Conservation (phyloP, 2,113 vertebrate species). For the Tachysurus fulvidraco region DNA sequence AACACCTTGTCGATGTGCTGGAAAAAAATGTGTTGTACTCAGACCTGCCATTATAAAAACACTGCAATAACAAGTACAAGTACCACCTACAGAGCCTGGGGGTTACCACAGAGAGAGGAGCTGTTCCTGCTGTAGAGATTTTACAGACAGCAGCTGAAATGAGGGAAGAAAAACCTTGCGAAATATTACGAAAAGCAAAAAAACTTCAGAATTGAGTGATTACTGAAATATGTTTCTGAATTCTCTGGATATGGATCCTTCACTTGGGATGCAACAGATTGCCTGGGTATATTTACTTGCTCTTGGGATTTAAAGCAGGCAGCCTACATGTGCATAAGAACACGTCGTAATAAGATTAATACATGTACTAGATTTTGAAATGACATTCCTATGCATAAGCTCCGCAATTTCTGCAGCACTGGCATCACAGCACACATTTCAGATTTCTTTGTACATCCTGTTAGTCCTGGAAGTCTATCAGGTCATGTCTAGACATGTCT, state of each 20-base stretch:
- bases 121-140: neutral
- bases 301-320: neutral
- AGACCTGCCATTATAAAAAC: neutral
- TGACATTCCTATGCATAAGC: neutral
- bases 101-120: neutral
- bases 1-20: conserved; percentile 99
- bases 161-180: neutral
- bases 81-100: neutral
- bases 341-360: neutral
- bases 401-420: neutral
- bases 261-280: neutral
- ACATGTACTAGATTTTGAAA: neutral
- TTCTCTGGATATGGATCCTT: neutral
- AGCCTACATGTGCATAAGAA: neutral
- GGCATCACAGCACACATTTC: neutral
- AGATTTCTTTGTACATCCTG: neutral
- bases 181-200: neutral
- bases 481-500: neutral
- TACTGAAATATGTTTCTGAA: neutral
- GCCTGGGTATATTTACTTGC: neutral
- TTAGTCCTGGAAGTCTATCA: neutral
- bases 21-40: neutral
- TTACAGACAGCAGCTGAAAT: neutral
- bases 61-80: neutral
- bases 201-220: neutral